Base-by-base conservation (phyloP, 2,888 invertebrate genomes). In the Machimus rusticus region DNA sequence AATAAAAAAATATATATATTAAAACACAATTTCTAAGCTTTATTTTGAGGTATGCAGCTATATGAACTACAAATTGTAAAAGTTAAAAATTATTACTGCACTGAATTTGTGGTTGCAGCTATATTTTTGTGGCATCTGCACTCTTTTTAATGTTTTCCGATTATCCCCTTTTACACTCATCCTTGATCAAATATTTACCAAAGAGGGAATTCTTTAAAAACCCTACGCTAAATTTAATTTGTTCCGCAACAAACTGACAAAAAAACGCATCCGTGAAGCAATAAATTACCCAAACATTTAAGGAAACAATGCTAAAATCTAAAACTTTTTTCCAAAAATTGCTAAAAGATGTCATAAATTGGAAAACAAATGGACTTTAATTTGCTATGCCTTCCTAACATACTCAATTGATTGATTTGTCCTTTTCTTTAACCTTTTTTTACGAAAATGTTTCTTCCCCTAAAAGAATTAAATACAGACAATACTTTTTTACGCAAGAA, bases 351-450 rank as follows among this genome's bases (percentile, higher is more conserved):
- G 39, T 39, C 66, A 31, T 39, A 84, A 85, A 46, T 74, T 85
- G 46, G 85, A 85, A 74, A 85, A 85, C 46, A 85, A 85, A 85
- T 85, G 46, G 74, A 74, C 46, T 85, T 55, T 43, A 74, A 85
- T 74, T 85, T 66, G 66, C 14, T 84, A 66, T 66, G 82, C 66
- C 66, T 16, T 66, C 8, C 37, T 66, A 84, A 23, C 23, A 39
- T 6, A 31, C 4, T 79, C 9, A 79, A 19, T 51, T 79, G 79
- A 79, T 51, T 79, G 79, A 79, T 79, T 16, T 2, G 79, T 79
- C 14, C 51, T 55, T 19, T 66, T 66, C 12, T 23, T 66, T 66
- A 8, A 6, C 28, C 66, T 66, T 66, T 66, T 34, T 66, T 66
- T 12, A 28, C 57, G 12, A 66, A 66, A 23, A 66, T 23, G 66